Base-by-base conservation (phyloP, 2,888 invertebrate genomes). In the Agonopterix alstromeriana region DNA sequence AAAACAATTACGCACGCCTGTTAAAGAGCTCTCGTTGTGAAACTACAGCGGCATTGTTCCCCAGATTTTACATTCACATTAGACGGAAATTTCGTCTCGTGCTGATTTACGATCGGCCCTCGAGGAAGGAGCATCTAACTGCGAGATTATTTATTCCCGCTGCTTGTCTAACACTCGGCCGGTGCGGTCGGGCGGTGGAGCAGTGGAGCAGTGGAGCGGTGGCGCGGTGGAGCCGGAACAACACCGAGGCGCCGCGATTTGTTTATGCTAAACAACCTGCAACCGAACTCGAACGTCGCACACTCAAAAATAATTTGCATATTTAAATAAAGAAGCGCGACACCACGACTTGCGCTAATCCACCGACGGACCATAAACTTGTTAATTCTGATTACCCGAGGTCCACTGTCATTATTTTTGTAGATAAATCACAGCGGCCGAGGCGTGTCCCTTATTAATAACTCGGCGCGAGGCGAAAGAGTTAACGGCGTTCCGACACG, bases 401-500 rank as follows among this genome's bases (percentile, higher is more conserved):
- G 59, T 54, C 58, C 58, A 52, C 58, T 63, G 65, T 69, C 69
- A 72, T 77, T 75, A 75, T 64, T 65, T 66, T 75, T 73, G 69
- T 68, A 74, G 70, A 77, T 77, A 75, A 79, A 79, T 81, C 78
- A 73, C 60, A 58, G 62, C 61, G 60, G 67, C 66, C 63, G 63
- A 74, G 70, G 64, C 75, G 70, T 75, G 73, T 70, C 70, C 65
- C 72, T 81, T 80, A 79, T 79, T 82, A 82, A 82, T 82, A 82
- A 78, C 74, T 73, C 71, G 62, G 58, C 58, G 65, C 58, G 57
- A 58, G 64, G 58, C 65, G 71, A 77, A 82, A 78, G 79, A 82
- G 82, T 76, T 80, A 77, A 78, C 78, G 70, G 77, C 76, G 76
- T 77, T 79, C 81, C 76, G 57, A 79, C 83, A 81, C 74, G 82